Conservation (phyloP, 2,797 vertebrate species). For the Sebastes itinus region DNA sequence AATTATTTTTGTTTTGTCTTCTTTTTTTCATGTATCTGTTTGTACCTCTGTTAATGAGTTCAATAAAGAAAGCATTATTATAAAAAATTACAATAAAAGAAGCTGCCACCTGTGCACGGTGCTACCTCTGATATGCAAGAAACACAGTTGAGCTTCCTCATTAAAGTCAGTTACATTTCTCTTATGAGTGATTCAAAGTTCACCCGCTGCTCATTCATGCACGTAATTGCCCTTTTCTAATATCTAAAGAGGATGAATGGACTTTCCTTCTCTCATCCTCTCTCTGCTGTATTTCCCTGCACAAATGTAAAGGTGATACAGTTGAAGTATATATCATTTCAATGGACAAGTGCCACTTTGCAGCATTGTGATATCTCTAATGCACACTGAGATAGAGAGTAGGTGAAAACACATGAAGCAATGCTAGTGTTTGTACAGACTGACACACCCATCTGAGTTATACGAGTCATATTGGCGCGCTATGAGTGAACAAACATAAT, state of each 20-base stretch:
- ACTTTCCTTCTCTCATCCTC: not conserved
- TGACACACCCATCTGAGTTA: conserved; percentile 21
- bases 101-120: not conserved
- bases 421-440: not conserved
- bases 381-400: not conserved
- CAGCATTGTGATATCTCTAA: too few relatives aligned
- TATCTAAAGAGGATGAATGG: conserved; percentile 6
- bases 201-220: conserved; percentile 8
- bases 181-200: not conserved
- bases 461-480: not conserved
- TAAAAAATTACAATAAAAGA: too few relatives aligned
- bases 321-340: not conserved
- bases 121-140: not conserved
- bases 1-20: too few relatives aligned
- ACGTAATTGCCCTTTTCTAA: not conserved
- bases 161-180: not conserved
- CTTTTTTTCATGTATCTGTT: too few relatives aligned
- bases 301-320: not conserved
- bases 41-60: too few relatives aligned
- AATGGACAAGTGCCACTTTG: not conserved
- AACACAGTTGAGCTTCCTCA: not conserved
- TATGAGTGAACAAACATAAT: not conserved
- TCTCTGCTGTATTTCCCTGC: not conserved
- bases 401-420: not conserved
- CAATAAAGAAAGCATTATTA: too few relatives aligned